These are phyloP conservation scores for Drosophila anomalipes DNA, from an alignment of 2,888 invertebrate species.

Conservation along the genomic window DNA sequence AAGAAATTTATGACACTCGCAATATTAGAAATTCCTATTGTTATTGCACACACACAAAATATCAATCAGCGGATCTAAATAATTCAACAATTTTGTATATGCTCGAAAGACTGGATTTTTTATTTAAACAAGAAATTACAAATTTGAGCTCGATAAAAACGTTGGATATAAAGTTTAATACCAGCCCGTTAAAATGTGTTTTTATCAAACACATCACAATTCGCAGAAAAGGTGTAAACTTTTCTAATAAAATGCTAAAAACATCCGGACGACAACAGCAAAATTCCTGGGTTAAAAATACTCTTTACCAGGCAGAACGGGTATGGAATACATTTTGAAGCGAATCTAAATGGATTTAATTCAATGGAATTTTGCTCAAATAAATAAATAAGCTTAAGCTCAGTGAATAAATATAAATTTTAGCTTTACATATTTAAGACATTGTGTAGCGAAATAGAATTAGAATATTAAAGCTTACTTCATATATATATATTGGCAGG, in stretches of 20 bases:
- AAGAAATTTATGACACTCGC: slow-evolving; percentile 25
- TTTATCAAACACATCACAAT: slow-evolving; percentile 3
- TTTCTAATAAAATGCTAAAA: slow-evolving; percentile 57
- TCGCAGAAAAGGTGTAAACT: slow-evolving; percentile 46
- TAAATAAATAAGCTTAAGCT: not conserved
- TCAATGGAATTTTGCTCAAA: not conserved
- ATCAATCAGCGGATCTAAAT: slow-evolving; percentile 27
- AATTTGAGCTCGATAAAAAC: slow-evolving; percentile 9
- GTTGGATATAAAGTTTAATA: not conserved
- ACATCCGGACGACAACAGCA: slow-evolving; percentile 19
- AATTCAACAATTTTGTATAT: slow-evolving; percentile 2
- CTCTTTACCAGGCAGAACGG: not conserved
- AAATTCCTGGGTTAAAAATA: slow-evolving; percentile 4
- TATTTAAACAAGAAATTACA: slow-evolving; percentile 2
- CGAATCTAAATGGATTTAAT: not conserved
- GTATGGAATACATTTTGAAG: not conserved
- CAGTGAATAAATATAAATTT: not conserved
- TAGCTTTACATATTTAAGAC: not conserved
- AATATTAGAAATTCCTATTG: slow-evolving; percentile 9
- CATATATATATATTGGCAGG: not conserved
- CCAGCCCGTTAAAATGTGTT: slow-evolving; percentile 1
- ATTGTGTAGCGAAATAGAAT: not conserved
- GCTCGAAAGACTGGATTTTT: slow-evolving; percentile 1
- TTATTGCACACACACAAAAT: not conserved
- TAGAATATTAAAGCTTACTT: not conserved